A percentile compares a stretch with the other conserved stretches of the same genome.
Evolutionary conservation across 1,140 invertebrate genomes (phyloP).

Genomic region (Triops longicaudatus): DNA sequence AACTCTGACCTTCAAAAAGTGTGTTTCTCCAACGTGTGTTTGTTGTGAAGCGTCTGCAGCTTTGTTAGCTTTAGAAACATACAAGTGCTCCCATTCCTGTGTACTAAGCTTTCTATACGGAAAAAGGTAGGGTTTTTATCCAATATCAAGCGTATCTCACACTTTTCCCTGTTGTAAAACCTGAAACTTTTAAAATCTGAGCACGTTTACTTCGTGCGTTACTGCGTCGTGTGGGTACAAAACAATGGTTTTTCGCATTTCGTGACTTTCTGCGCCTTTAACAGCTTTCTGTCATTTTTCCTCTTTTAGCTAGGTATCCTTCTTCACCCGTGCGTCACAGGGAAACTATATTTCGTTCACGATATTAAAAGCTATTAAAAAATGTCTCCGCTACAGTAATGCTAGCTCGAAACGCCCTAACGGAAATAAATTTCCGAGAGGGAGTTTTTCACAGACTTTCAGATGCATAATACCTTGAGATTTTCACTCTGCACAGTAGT

Average conservation of each 20-base stretch:
- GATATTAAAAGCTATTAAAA: background rate
- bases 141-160: too few relatives aligned
- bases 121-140: too few relatives aligned
- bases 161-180: too few relatives aligned
- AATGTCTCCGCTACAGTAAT: background rate
- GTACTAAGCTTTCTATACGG: too few relatives aligned
- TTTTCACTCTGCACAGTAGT: background rate
- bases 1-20: too few relatives aligned
- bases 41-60: too few relatives aligned
- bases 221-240: background rate
- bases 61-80: too few relatives aligned
- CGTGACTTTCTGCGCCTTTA: background rate
- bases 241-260: background rate
- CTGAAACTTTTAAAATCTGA: too few relatives aligned
- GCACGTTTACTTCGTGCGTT: background rate
- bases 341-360: background rate
- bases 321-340: slow-evolving; percentile 17
- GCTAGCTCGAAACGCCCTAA: background rate
- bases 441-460: background rate
- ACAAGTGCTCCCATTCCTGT: too few relatives aligned
- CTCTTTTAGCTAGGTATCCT: background rate
- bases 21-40: too few relatives aligned
- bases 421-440: background rate
- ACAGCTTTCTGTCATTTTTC: background rate
- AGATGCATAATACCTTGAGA: background rate